These are phyloP conservation scores for Globodera ellingtonae DNA, from an alignment of 1,140 invertebrate species.

Conservation along the genomic window DNA sequence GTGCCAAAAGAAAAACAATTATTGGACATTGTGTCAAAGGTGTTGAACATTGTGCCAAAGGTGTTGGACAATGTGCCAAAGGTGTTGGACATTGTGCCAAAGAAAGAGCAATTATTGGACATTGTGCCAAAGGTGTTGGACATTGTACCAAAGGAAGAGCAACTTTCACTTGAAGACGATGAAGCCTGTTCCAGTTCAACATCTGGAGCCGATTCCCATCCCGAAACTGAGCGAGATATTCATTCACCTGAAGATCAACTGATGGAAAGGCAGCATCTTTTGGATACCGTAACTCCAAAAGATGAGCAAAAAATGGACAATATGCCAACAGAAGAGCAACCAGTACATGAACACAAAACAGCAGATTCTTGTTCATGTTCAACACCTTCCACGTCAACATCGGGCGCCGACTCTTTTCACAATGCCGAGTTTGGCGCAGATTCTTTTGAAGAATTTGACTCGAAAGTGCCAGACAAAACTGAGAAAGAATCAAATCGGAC, in stretches of 20 bases:
- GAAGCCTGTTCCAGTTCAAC: background rate
- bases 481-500: too few species aligned
- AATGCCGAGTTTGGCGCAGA: background rate
- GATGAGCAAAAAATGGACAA: background rate
- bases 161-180: background rate
- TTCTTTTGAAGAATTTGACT: background rate
- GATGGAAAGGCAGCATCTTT: background rate
- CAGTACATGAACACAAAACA: background rate
- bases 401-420: conserved; percentile 12
- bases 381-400: background rate
- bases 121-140: background rate
- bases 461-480: background rate
- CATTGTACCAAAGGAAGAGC: background rate
- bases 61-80: too few species aligned
- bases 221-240: background rate
- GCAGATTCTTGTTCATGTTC: background rate
- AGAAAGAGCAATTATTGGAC: background rate
- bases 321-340: background rate
- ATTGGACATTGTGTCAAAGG: background rate
- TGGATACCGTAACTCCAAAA: background rate
- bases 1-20: background rate
- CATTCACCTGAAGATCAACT: background rate
- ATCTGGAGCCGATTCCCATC: background rate
- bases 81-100: background rate
- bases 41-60: too few species aligned